A percentile compares a stretch with the other conserved stretches of the same genome.
phyloP scores from a whole-genome alignment of 2,888 invertebrate genomes.

The Pollenia amentaria region DNA sequence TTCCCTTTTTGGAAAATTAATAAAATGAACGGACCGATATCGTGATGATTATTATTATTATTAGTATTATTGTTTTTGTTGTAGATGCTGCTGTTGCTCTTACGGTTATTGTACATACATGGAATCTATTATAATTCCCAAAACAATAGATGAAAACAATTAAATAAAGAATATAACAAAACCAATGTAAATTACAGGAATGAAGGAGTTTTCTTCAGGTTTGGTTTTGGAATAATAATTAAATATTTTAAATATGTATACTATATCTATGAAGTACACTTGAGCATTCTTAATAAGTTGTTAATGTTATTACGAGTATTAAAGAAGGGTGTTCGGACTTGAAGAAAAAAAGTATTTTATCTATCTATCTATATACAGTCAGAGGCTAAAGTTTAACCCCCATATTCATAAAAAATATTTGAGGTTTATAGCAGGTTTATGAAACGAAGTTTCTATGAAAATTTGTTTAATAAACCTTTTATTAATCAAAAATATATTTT shows the following conservation, averaged over 20 bases:
- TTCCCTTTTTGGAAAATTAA: neutral
- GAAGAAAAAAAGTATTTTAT: too few species aligned
- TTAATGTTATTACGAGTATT: neutral
- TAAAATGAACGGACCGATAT: neutral
- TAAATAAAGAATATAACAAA: slow-evolving; percentile 31
- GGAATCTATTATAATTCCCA: slow-evolving; percentile 20
- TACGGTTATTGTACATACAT: neutral
- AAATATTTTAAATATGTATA: neutral
- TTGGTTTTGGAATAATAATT: slow-evolving; percentile 28
- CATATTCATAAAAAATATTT: too few species aligned
- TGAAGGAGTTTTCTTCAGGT: neutral
- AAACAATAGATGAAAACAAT: slow-evolving; percentile 36
- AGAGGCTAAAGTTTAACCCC: too few species aligned
- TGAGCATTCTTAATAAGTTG: slow-evolving; percentile 19
- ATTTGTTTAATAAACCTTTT: too few species aligned
- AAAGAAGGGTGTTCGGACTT: neutral
- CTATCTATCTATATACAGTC: too few species aligned
- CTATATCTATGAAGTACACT: neutral
- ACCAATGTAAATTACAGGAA: slow-evolving; percentile 17
- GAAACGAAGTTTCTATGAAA: too few species aligned
- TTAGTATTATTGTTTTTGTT: neutral
- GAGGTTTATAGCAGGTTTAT: too few species aligned
- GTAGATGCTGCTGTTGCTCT: neutral
- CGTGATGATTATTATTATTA: too few species aligned
- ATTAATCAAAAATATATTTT: too few species aligned